phyloP scores from a whole-genome alignment of 2,113 vertebrate species.

The Ahaetulla prasina region DNA sequence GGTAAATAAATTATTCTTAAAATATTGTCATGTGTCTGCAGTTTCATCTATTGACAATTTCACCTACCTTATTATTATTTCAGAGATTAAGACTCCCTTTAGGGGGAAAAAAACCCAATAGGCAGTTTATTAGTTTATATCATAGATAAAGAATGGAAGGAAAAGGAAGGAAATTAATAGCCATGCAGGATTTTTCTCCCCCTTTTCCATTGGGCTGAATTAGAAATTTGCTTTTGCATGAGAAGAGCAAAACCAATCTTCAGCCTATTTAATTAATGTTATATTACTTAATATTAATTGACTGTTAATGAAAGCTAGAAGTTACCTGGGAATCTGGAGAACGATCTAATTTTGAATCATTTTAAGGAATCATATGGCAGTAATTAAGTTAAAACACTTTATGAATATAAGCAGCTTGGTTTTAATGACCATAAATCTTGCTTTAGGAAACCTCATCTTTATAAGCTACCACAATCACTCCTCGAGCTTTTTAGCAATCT shows the following conservation, averaged over 20 bases:
- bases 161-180: neutral
- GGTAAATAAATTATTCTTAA: neutral
- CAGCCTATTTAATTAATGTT: conserved; percentile 71
- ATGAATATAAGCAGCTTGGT: conserved; percentile 35
- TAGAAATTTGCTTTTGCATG: conserved; percentile 49
- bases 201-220: conserved; percentile 34
- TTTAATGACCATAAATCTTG: conserved; percentile 13
- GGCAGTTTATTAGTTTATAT: neutral
- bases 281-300: conserved; percentile 70
- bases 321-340: conserved; percentile 66
- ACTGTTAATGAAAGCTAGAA: conserved; percentile 72
- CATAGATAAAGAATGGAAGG: neutral
- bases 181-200: neutral
- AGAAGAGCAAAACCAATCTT: conserved; percentile 67
- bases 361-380: conserved; percentile 48
- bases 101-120: too few species aligned
- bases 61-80: neutral
- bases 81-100: neutral
- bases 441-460: conserved; percentile 32
- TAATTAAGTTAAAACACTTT: conserved; percentile 53
- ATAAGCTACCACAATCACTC: neutral
- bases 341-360: conserved; percentile 30
- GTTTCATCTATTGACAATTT: neutral
- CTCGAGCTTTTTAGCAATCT: conserved; percentile 13
- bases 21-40: neutral